Evolutionary conservation across 2,888 invertebrate genomes (phyloP).

Genomic region (Hyppa rectilinea): DNA sequence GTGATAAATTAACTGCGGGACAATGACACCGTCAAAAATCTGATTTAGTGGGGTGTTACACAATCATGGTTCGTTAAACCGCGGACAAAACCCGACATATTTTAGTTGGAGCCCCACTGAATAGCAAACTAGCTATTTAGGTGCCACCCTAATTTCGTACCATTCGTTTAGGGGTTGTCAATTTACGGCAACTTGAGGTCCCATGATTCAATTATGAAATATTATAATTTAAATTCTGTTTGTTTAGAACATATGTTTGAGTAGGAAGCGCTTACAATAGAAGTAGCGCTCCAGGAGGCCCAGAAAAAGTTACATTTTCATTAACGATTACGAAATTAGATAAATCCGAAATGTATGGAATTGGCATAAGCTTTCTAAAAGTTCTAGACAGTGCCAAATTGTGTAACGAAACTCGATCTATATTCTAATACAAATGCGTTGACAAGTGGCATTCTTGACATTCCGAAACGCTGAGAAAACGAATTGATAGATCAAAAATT

Average conservation of each 20-base stretch:
- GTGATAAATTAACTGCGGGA: slow-evolving; percentile 78
- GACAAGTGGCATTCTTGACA: too few relatives aligned
- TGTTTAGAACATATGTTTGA: slow-evolving; percentile 47
- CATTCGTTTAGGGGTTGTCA: slow-evolving; percentile 60
- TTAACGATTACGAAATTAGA: too few relatives aligned
- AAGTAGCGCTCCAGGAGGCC: slow-evolving; percentile 16
- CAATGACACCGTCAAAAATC: slow-evolving; percentile 81
- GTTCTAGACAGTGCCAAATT: too few relatives aligned
- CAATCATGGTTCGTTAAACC: slow-evolving; percentile 88
- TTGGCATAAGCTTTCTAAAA: too few relatives aligned
- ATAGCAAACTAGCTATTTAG: slow-evolving; percentile 72
- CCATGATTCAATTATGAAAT: slow-evolving; percentile 52
- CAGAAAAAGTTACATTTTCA: too few relatives aligned
- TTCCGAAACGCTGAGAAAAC: too few relatives aligned
- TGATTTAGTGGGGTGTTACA: slow-evolving; percentile 83
- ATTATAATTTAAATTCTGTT: slow-evolving; percentile 60
- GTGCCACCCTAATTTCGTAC: slow-evolving; percentile 69
- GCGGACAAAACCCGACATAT: slow-evolving; percentile 80
- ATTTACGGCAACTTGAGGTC: slow-evolving; percentile 19
- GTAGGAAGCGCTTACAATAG: slow-evolving; percentile 1
- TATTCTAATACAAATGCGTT: too few relatives aligned
- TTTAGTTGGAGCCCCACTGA: slow-evolving; percentile 75
- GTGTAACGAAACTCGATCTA: too few relatives aligned
- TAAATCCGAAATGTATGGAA: too few relatives aligned
- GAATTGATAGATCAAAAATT: too few relatives aligned